phyloP scores from a whole-genome alignment of 2,888 invertebrate species.

The Thymelicus acteon region DNA sequence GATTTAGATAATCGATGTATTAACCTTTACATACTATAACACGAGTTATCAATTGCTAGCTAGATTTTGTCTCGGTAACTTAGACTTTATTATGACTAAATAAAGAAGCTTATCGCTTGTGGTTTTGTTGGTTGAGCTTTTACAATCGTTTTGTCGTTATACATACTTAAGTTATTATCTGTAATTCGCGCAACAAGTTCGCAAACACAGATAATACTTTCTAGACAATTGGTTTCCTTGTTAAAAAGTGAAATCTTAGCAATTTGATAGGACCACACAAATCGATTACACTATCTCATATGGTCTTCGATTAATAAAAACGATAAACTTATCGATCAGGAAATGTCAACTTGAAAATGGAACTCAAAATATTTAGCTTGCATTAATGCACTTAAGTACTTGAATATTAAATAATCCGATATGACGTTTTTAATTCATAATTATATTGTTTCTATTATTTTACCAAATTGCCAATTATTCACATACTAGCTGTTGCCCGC shows the following conservation, averaged over 20 bases:
- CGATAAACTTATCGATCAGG: slow-evolving; percentile 5
- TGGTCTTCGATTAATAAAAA: slow-evolving; percentile 18
- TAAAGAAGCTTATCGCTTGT: neutral
- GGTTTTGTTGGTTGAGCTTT: slow-evolving; percentile 9
- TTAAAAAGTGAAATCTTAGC: slow-evolving; percentile 33
- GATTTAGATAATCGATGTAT: slow-evolving; percentile 15
- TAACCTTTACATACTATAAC: slow-evolving; percentile 26
- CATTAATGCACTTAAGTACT: neutral
- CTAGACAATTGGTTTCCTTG: slow-evolving; percentile 40
- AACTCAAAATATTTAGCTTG: slow-evolving; percentile 1
- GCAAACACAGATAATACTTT: slow-evolving; percentile 38
- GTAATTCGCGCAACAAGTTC: slow-evolving; percentile 39
- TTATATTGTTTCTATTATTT: too few species aligned
- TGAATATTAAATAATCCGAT: neutral
- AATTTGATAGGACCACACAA: slow-evolving; percentile 30
- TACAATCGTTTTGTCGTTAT: slow-evolving; percentile 33
- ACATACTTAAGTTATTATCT: slow-evolving; percentile 35
- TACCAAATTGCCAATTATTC: too few species aligned
- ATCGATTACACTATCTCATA: slow-evolving; percentile 18
- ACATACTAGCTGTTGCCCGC: too few species aligned
- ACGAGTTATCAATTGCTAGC: slow-evolving; percentile 9
- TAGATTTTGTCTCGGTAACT: neutral
- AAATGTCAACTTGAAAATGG: slow-evolving; percentile 5
- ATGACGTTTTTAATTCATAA: neutral
- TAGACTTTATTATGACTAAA: neutral